phyloP scores from a whole-genome alignment of 2,888 invertebrate genomes.

The Calliscelio sp. region DNA sequence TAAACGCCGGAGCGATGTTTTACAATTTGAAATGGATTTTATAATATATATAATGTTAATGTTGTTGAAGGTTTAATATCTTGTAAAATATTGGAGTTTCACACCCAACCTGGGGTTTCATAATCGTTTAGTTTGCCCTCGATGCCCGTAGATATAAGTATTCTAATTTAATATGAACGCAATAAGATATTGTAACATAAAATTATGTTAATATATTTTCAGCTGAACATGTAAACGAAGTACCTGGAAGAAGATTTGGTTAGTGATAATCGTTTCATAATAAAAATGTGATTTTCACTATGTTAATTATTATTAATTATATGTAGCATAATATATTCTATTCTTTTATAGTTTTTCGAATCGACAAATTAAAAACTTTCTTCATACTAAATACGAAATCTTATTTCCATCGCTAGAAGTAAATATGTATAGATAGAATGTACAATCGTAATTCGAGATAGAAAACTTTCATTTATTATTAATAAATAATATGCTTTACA shows the following conservation, averaged over 20 bases:
- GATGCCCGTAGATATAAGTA: slow-evolving; percentile 55
- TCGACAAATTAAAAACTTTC: slow-evolving; percentile 22
- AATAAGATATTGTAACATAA: slow-evolving; percentile 25
- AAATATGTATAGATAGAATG: slow-evolving; percentile 15
- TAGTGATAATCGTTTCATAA: slow-evolving; percentile 1
- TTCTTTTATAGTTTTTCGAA: slow-evolving; percentile 1
- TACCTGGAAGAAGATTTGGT: slow-evolving; percentile 1
- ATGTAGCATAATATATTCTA: too few species aligned
- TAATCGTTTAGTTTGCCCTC: slow-evolving; percentile 52
- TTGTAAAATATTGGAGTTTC: slow-evolving; percentile 62
- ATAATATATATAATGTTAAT: slow-evolving; percentile 18
- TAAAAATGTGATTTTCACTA: slow-evolving; percentile 31
- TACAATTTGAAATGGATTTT: slow-evolving; percentile 34
- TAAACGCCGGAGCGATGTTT: background rate
- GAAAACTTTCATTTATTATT: too few species aligned
- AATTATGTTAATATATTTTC: slow-evolving; percentile 40
- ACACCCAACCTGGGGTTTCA: slow-evolving; percentile 54
- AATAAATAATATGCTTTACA: too few species aligned
- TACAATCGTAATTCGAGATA: background rate
- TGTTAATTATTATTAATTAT: slow-evolving; percentile 21
- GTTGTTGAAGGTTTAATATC: slow-evolving; percentile 45
- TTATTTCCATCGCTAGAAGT: background rate
- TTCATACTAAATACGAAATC: background rate
- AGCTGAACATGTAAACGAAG: slow-evolving; percentile 13
- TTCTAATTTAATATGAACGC: slow-evolving; percentile 47